Percentiles rank a stretch among this genome's conserved stretches.
phyloP scores from a whole-genome alignment of 1,140 invertebrate species.

The Uloborus diversus region DNA sequence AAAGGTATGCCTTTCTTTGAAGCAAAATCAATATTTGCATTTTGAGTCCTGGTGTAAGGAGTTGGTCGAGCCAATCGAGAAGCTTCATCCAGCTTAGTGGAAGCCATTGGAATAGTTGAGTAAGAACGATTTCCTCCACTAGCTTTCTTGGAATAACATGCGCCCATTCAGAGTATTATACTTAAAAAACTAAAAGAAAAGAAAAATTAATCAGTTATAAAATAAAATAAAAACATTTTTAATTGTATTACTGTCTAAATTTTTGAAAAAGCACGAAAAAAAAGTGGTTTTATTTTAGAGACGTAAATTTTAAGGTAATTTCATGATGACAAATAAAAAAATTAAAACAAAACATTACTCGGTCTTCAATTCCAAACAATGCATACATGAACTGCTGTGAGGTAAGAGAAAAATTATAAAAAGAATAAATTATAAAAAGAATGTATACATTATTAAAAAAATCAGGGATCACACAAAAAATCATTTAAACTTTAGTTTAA shows the following conservation, averaged over 20 bases:
- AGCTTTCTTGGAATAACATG: conserved; percentile 56
- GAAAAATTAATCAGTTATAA: not conserved
- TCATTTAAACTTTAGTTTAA: too few relatives aligned
- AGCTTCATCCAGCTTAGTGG: conserved; percentile 47
- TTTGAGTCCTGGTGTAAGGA: conserved; percentile 40
- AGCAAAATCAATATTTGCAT: conserved; percentile 34
- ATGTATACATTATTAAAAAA: too few relatives aligned
- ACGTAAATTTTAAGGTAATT: not conserved
- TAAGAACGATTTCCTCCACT: conserved; percentile 44
- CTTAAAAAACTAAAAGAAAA: conserved; percentile 14
- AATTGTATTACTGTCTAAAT: not conserved
- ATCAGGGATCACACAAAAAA: too few relatives aligned
- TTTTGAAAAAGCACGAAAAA: not conserved
- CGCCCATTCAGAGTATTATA: conserved; percentile 49
- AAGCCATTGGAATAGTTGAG: conserved; percentile 46
- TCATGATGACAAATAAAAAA: not conserved
- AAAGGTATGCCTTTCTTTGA: conserved; percentile 32
- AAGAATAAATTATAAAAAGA: too few relatives aligned
- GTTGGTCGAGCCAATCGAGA: conserved; percentile 32
- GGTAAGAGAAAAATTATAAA: too few relatives aligned
- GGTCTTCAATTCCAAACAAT: not conserved
- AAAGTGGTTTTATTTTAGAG: not conserved
- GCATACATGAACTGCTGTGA: too few relatives aligned
- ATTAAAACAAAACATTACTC: not conserved
- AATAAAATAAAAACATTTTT: not conserved